Evolutionary conservation across 2,797 vertebrate genomes (phyloP), one percentile per base, ranked within the genome.

Genomic region (Dromococcyx pavoninus): DNA sequence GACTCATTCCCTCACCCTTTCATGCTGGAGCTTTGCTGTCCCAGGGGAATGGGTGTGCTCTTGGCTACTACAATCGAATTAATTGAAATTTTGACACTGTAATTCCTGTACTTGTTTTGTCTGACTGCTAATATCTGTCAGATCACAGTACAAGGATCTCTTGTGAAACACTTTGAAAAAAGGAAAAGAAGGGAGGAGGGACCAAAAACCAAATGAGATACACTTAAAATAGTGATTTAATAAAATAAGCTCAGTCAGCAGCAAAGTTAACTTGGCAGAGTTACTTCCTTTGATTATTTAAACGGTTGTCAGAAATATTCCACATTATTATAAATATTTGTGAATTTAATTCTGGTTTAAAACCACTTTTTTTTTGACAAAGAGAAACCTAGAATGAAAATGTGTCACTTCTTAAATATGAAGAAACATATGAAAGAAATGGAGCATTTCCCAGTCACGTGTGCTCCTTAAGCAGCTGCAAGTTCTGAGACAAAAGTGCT

Each of bases 251-350:
- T 89, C 83, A 89, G 58, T 86, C 69, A 81, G 66, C 51, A 92
- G 37, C 46, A 60, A 95, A 87, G 73, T 90, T 82, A 93, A 82
- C 21, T 80, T 93, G 66, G 48, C 51, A 89, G 43, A 53, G 56
- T 72, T 91, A 73, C 73, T 89, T 93, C 60, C 74, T 94, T 92
- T 80, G 87, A 93, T 69, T 90, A 84, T 94, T 93, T 83, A 80
- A 94, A 89, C 37, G 89, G 44, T 70, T 89, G 24, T 50, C 78
- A 89, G 50, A 93, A 95, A 77, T 50, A 82, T 50, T 79, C 19
- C 71, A 54, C 14, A 21, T 18, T 54, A 79, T 89, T 87, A 79
- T 74, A 92, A 84, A 69, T n/a, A 61, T 15, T 93, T 88, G 33
- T 79, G 73, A 89, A 83, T 90, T 90, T 66, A 74, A 74, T 70